phyloP scores from a whole-genome alignment of 2,797 vertebrate species.

The Spondyliosoma cantharus region DNA sequence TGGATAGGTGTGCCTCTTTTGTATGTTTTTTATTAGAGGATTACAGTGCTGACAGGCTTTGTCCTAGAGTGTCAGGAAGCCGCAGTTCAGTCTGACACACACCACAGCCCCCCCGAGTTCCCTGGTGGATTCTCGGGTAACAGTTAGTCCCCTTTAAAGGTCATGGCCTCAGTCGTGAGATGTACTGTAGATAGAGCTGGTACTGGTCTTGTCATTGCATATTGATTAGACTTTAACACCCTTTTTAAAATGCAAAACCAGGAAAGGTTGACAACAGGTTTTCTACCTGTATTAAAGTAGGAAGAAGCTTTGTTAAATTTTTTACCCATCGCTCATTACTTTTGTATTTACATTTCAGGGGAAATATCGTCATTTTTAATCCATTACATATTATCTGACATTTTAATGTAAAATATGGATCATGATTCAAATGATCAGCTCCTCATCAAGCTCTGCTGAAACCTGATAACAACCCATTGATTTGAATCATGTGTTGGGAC shows the following conservation, averaged over 20 bases:
- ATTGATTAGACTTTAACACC: neutral
- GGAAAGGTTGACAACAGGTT: neutral
- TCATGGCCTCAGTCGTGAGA: slow-evolving; percentile 18
- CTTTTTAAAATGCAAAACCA: neutral
- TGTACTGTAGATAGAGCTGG: neutral
- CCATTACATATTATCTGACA: neutral
- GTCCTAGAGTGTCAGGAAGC: slow-evolving; percentile 60
- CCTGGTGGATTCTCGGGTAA: slow-evolving; percentile 52
- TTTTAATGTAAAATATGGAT: neutral
- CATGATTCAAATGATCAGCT: too few relatives aligned
- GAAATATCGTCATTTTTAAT: neutral
- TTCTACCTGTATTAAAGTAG: neutral
- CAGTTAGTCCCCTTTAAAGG: slow-evolving; percentile 38
- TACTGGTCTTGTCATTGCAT: neutral
- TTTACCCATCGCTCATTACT: too few relatives aligned
- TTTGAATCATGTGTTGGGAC: too few relatives aligned
- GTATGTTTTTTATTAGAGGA: slow-evolving; percentile 54
- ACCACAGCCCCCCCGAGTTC: neutral
- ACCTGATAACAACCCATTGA: too few relatives aligned
- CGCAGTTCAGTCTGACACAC: neutral
- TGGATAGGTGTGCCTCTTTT: slow-evolving; percentile 33
- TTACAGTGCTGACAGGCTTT: slow-evolving; percentile 62
- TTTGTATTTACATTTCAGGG: neutral
- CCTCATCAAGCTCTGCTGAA: too few relatives aligned
- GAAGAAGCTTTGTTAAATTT: too few relatives aligned